Conservation (phyloP, 2,888 invertebrate species). For the Oligia strigilis region DNA sequence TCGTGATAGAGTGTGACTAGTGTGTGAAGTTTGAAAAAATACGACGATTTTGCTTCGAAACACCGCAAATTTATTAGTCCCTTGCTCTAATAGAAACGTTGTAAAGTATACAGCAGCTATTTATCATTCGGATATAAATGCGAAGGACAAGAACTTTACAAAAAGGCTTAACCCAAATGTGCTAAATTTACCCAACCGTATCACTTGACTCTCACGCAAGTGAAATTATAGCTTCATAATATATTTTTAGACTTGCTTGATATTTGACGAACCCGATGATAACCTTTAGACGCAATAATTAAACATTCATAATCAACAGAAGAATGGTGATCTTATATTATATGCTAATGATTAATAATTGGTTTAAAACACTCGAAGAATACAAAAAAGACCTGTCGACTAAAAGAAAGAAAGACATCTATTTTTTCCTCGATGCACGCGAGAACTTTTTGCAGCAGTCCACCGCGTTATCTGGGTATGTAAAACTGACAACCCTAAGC, state of each 20-base stretch:
- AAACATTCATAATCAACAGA: slow-evolving; percentile 16
- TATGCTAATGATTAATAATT: slow-evolving; percentile 22
- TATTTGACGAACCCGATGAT: slow-evolving; percentile 16
- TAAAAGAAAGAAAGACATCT: slow-evolving; percentile 20
- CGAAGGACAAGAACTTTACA: slow-evolving; percentile 38
- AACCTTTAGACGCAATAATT: slow-evolving; percentile 18
- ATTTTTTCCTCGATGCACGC: slow-evolving; percentile 39
- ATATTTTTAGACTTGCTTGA: slow-evolving; percentile 9
- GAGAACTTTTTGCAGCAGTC: slow-evolving; percentile 38
- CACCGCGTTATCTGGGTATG: slow-evolving; percentile 46
- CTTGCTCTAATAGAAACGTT: slow-evolving; percentile 44
- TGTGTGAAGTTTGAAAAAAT: slow-evolving; percentile 54
- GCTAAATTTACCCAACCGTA: slow-evolving; percentile 42
- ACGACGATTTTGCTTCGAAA: slow-evolving; percentile 45
- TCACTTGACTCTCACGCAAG: slow-evolving; percentile 39
- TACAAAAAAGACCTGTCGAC: slow-evolving; percentile 29
- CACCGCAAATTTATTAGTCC: slow-evolving; percentile 48
- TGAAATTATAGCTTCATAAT: neutral
- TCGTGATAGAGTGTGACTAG: slow-evolving; percentile 34
- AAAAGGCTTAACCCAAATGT: slow-evolving; percentile 47
- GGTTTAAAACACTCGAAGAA: slow-evolving; percentile 20
- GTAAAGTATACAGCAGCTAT: slow-evolving; percentile 35
- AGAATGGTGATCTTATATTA: slow-evolving; percentile 16
- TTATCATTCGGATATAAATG: slow-evolving; percentile 55
- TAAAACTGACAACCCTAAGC: slow-evolving; percentile 67